Percentiles rank a stretch among this genome's conserved stretches.
Evolutionary conservation across 2,797 vertebrate species (phyloP).

Genomic region (Sphenopsis melanotis): DNA sequence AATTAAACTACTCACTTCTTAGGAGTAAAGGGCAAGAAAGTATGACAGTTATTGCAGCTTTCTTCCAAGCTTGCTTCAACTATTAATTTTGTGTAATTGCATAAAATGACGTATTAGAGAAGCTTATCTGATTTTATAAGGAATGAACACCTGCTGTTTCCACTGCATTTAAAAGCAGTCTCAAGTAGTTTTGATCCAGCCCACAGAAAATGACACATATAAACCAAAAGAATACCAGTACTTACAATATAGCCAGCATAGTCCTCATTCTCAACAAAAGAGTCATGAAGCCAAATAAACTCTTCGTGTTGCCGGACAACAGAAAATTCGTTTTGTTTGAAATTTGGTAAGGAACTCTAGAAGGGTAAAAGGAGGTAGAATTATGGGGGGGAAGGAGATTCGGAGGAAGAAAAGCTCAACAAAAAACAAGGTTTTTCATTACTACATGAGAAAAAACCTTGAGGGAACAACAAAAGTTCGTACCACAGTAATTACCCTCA

Average conservation of each 20-base stretch:
- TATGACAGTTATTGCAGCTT: background rate
- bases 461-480: background rate
- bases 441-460: background rate
- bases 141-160: background rate
- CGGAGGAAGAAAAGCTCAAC: background rate
- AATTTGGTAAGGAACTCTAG: constrained; percentile 96
- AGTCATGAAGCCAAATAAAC: constrained; percentile 99
- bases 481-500: background rate
- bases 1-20: background rate
- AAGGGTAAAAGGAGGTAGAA: constrained; percentile 1
- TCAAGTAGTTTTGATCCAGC: background rate
- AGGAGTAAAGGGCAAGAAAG: background rate
- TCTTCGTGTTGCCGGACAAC: constrained; percentile 98
- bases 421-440: background rate
- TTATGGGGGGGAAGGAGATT: background rate
- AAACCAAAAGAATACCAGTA: constrained; percentile 27
- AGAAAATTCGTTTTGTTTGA: constrained; percentile 98
- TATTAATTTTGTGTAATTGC: background rate
- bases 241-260: constrained; percentile 98
- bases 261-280: constrained; percentile 96
- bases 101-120: background rate
- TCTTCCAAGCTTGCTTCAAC: background rate
- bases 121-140: background rate
- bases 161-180: background rate
- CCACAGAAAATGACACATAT: background rate